phyloP scores from a whole-genome alignment of 2,113 vertebrate genomes.

The Poecilia latipinna region DNA sequence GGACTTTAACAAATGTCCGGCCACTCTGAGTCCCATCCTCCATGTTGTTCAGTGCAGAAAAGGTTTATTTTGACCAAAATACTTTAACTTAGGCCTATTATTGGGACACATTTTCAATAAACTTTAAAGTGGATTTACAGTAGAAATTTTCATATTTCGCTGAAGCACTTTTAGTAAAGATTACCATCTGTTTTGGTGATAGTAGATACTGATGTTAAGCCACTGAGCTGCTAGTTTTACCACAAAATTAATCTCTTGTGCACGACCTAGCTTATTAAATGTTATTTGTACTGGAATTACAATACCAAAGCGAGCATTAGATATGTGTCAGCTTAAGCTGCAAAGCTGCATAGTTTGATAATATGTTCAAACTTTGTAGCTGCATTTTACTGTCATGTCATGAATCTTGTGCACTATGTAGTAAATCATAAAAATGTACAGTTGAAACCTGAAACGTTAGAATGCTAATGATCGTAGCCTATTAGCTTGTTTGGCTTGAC shows the following conservation, averaged over 20 bases:
- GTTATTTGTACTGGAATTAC: no score
- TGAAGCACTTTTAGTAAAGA: background rate
- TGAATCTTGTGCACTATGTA: no score
- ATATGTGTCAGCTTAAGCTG: no score
- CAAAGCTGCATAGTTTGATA: no score
- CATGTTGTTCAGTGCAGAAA: conserved; percentile 4
- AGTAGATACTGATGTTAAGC: background rate
- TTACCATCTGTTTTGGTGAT: background rate
- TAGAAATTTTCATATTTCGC: background rate
- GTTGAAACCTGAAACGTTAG: no score
- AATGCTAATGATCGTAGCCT: no score
- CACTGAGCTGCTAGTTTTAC: background rate
- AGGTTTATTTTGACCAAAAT: background rate
- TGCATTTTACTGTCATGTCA: no score
- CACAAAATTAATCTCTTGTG: background rate
- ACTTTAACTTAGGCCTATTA: background rate
- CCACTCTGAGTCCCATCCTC: conserved; percentile 22
- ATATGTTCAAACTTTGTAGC: no score
- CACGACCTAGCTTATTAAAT: background rate
- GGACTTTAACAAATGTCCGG: conserved; percentile 40
- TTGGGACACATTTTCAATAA: background rate
- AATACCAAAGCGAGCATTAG: no score
- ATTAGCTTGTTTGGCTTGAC: no score
- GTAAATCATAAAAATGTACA: no score
- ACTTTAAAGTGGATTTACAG: background rate